Evolutionary conservation across 2,888 invertebrate species (phyloP).

Genomic region (Latrodectus elegans): DNA sequence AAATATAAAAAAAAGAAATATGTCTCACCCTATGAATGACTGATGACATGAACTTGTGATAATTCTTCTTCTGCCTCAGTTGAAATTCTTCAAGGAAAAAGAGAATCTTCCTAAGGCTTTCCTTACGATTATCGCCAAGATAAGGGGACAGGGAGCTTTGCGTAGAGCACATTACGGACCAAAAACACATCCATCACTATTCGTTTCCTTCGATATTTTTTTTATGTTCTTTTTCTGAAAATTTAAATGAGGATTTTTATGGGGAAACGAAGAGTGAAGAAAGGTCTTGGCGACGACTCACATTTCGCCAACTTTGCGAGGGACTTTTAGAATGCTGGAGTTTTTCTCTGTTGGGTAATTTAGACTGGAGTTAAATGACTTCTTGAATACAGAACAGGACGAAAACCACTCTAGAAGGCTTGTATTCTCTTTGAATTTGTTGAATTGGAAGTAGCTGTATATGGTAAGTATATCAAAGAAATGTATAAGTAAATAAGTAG

Average conservation of each 20-base stretch:
- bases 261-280: neutral
- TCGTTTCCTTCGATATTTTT: slow-evolving; percentile 16
- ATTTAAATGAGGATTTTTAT: slow-evolving; percentile 52
- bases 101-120: slow-evolving; percentile 24
- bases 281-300: slow-evolving; percentile 17
- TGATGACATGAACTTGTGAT: slow-evolving; percentile 50
- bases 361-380: slow-evolving; percentile 42
- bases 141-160: slow-evolving; percentile 31
- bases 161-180: slow-evolving; percentile 33
- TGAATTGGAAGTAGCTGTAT: too few relatives aligned
- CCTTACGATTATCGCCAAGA: slow-evolving; percentile 43
- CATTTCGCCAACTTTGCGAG: slow-evolving; percentile 16
- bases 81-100: slow-evolving; percentile 41
- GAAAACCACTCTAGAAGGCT: too few relatives aligned
- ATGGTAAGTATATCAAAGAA: too few relatives aligned
- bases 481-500: too few relatives aligned
- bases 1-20: neutral
- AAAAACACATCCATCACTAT: slow-evolving; percentile 43
- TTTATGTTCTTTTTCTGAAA: slow-evolving; percentile 39
- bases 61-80: slow-evolving; percentile 54
- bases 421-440: too few relatives aligned
- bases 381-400: slow-evolving; percentile 17
- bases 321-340: neutral
- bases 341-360: slow-evolving; percentile 29
- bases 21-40: slow-evolving; percentile 26